Percentiles rank a stretch among this genome's conserved stretches.
phyloP scores from a whole-genome alignment of 2,113 vertebrate species.

The Bos javanicus region DNA sequence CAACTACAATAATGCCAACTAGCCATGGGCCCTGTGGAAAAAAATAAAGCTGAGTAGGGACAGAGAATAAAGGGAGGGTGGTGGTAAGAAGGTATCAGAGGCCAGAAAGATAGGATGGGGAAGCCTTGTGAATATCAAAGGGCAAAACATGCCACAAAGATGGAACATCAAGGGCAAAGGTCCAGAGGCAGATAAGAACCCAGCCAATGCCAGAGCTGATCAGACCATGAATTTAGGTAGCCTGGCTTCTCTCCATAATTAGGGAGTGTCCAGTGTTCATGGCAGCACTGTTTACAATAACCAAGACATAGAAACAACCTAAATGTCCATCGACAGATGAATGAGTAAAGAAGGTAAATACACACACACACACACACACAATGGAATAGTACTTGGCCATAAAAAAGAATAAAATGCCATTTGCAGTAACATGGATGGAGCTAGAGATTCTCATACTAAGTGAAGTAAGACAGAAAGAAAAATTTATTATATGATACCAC shows the following conservation, averaged over 20 bases:
- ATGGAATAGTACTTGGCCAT: background rate
- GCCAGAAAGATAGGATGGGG: background rate
- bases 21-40: background rate
- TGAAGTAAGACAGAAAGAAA: background rate
- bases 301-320: background rate
- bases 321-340: background rate
- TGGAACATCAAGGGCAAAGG: background rate
- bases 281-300: background rate
- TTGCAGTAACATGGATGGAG: background rate
- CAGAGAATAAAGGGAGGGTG: rapidly evolving
- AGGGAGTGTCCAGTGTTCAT: background rate
- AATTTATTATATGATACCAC: background rate
- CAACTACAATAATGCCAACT: background rate
- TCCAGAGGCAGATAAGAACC: background rate
- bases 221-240: background rate
- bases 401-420: background rate
- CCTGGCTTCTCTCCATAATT: background rate
- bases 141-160: background rate
- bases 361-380: background rate
- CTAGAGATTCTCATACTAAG: background rate
- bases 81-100: background rate
- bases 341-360: background rate
- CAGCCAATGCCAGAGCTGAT: background rate
- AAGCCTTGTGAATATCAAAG: background rate
- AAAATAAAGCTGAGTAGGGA: background rate